Conservation (phyloP, 2,113 vertebrate genomes). For the Neopipo cinnamomea region DNA sequence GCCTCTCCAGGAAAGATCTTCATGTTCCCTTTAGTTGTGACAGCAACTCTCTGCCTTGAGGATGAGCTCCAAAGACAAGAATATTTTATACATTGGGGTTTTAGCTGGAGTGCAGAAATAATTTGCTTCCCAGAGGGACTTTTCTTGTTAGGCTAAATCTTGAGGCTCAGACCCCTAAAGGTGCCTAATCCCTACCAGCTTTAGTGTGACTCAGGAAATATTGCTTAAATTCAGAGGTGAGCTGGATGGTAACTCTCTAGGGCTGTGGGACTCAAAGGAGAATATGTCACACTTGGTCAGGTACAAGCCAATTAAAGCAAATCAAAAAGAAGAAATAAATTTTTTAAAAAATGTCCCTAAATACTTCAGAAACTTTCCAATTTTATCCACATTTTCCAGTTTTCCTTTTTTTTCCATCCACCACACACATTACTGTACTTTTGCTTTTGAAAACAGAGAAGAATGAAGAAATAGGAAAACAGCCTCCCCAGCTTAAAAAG, state of each 20-base stretch:
- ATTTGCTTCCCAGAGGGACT: not conserved
- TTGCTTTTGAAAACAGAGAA: not conserved
- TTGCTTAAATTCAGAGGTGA: not conserved
- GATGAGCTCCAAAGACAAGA: not conserved
- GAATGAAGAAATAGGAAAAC: not conserved
- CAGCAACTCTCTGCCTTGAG: not conserved
- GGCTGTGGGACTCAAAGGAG: not conserved
- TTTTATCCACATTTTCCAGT: not conserved
- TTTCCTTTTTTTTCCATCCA: not conserved
- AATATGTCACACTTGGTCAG: not conserved
- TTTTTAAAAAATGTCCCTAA: not conserved
- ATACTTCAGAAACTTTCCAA: not conserved
- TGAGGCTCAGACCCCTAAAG: not conserved
- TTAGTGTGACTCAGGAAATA: not conserved
- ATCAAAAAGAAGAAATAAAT: not conserved
- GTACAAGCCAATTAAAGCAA: not conserved
- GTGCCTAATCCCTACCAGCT: not conserved
- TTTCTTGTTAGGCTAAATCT: not conserved
- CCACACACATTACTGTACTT: not conserved
- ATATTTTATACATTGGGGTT: accelerated
- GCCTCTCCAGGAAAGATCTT: not conserved
- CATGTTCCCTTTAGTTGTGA: not conserved
- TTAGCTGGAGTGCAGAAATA: not conserved
- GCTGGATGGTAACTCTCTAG: not conserved
- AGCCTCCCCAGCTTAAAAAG: not conserved